Conservation (phyloP, 2,888 invertebrate species). For the Phalera bucephala region DNA sequence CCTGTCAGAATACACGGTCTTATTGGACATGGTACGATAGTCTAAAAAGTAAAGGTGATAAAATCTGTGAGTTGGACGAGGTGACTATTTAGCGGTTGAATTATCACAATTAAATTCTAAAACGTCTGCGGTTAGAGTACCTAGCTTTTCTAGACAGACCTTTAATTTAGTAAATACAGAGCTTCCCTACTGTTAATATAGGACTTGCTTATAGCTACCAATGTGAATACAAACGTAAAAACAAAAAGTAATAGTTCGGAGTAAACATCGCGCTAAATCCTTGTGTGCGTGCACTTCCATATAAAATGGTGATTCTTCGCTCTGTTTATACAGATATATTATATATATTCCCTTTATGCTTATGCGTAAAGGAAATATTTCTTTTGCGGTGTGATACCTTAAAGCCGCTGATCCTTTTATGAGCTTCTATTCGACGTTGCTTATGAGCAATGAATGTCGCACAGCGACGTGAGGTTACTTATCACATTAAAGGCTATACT, state of each 20-base stretch:
- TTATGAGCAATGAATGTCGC: constrained; percentile 61
- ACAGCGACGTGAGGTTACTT: constrained; percentile 39
- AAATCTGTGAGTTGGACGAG: too few species aligned
- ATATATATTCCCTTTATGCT: constrained; percentile 58
- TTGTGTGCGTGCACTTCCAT: constrained; percentile 51
- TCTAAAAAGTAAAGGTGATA: too few species aligned
- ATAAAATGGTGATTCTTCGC: constrained; percentile 45
- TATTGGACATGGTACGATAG: too few species aligned
- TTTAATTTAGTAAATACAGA: background rate
- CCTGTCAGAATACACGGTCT: too few species aligned
- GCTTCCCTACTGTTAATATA: too few species aligned
- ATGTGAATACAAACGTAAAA: constrained; percentile 9
- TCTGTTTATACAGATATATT: constrained; percentile 50
- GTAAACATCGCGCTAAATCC: too few species aligned
- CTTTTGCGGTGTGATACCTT: constrained; percentile 60
- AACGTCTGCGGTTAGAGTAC: too few species aligned
- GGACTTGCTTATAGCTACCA: too few species aligned
- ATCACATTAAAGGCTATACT: constrained; percentile 33
- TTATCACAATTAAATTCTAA: too few species aligned
- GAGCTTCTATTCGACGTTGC: constrained; percentile 52
- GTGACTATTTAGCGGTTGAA: too few species aligned
- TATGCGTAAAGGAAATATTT: constrained; percentile 62
- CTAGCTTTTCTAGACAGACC: too few species aligned
- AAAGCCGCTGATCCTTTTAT: constrained; percentile 68
- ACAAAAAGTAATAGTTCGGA: too few species aligned